Evolutionary conservation across 2,888 invertebrate species (phyloP).

Genomic region (Torymus aiolomorphi): DNA sequence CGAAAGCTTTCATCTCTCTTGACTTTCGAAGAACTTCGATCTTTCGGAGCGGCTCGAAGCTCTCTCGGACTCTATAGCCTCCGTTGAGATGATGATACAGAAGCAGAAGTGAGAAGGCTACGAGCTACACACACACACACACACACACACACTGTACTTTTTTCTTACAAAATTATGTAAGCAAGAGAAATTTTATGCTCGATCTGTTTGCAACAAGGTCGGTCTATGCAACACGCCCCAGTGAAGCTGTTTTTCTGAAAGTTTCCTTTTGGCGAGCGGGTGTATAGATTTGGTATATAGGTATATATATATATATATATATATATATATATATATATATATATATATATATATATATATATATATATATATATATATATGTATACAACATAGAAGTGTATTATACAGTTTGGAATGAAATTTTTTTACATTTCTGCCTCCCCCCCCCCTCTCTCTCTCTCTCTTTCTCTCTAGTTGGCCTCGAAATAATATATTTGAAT

Average conservation of each 20-base stretch:
- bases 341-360: too few relatives aligned
- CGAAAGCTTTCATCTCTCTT: slow-evolving; percentile 30
- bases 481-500: slow-evolving; percentile 12
- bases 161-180: slow-evolving; percentile 46
- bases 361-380: too few relatives aligned
- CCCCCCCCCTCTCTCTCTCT: background rate
- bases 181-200: slow-evolving; percentile 54
- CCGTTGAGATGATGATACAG: slow-evolving; percentile 25
- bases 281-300: background rate
- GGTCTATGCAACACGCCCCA: slow-evolving; percentile 34
- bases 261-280: background rate
- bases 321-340: too few relatives aligned
- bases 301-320: too few relatives aligned
- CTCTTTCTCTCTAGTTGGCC: background rate
- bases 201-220: slow-evolving; percentile 50
- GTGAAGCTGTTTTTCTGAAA: slow-evolving; percentile 45
- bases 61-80: background rate
- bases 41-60: too few relatives aligned
- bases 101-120: slow-evolving; percentile 7
- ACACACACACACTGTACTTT: background rate
- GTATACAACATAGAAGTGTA: too few relatives aligned
- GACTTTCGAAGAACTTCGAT: background rate
- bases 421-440: too few relatives aligned
- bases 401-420: too few relatives aligned
- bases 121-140: too few relatives aligned